Evolutionary conservation across 64 coral and sea anemone species (phyloP).

Genomic region (Pocillopora verrucosa): DNA sequence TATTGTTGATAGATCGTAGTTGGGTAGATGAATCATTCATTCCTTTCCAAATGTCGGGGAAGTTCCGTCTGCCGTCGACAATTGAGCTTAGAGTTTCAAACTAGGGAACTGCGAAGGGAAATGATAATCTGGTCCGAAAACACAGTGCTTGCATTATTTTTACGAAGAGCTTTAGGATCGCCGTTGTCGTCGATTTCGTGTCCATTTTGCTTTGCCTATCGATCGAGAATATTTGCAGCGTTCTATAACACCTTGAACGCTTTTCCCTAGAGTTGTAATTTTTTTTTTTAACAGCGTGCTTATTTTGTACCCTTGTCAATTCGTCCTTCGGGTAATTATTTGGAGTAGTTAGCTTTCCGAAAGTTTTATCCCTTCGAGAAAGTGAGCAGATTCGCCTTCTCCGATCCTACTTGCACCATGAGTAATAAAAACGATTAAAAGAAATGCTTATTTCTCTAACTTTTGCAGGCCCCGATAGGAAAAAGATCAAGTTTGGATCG

Average conservation of each 20-base stretch:
- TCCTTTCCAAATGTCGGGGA: not conserved
- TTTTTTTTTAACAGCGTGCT: not conserved
- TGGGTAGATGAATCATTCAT: slow-evolving; percentile 13
- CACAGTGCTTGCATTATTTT: not conserved
- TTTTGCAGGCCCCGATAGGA: slow-evolving; percentile 48
- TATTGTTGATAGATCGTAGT: not conserved
- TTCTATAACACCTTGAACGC: not conserved
- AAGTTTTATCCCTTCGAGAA: not conserved
- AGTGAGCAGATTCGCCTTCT: not conserved
- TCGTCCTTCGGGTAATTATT: not conserved
- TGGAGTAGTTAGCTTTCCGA: not conserved
- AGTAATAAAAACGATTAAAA: not conserved
- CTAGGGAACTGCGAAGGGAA: not conserved
- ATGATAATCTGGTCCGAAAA: not conserved
- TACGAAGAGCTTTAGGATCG: not conserved
- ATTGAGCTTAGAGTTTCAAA: not conserved
- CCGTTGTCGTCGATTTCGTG: slow-evolving; percentile 17
- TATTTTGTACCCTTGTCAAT: no score
- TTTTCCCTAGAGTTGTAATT: not conserved
- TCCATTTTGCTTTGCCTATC: slow-evolving; percentile 17
- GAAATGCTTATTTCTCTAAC: not conserved
- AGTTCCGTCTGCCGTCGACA: not conserved
- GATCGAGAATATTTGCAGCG: slow-evolving; percentile 11
- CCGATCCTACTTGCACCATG: not conserved
- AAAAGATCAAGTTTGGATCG: slow-evolving; percentile 39